phyloP scores from a whole-genome alignment of 30 jellyfish, hydroid and myxozoan species.

The Pelagia noctiluca region DNA sequence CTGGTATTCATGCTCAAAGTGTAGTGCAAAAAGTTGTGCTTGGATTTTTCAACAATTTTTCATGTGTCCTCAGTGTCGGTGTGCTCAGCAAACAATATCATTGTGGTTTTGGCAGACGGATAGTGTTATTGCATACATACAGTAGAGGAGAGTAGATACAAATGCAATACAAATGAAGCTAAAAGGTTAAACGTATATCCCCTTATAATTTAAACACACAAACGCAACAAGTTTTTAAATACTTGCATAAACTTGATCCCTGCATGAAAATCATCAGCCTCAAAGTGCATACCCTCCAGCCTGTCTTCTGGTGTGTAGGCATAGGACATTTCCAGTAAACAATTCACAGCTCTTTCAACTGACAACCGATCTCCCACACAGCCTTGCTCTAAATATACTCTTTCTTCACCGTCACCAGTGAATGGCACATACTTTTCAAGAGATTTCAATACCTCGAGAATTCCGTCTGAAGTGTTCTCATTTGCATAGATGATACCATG shows the following conservation, averaged over 20 bases:
- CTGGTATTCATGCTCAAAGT: too few species aligned
- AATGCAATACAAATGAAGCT: too few species aligned
- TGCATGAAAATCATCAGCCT: conserved; percentile 36
- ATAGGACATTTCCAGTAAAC: conserved; percentile 2
- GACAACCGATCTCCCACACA: conserved; percentile 6
- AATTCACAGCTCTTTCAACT: conserved; percentile 10
- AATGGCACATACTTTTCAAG: conserved; percentile 3
- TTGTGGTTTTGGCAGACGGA: too few species aligned
- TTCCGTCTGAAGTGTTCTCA: conserved; percentile 18
- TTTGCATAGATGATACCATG: conserved; percentile 24
- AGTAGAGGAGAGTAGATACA: too few species aligned
- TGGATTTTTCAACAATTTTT: too few species aligned
- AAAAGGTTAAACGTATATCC: too few species aligned
- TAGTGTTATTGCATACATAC: too few species aligned
- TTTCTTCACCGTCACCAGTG: background rate
- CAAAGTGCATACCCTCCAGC: conserved; percentile 16
- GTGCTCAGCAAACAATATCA: too few species aligned
- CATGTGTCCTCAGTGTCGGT: too few species aligned
- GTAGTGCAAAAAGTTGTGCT: too few species aligned
- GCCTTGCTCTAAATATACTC: conserved; percentile 21
- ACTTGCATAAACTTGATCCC: conserved; percentile 36
- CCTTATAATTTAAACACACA: too few species aligned
- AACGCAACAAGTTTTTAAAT: too few species aligned
- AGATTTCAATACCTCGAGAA: background rate
- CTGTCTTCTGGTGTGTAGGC: background rate